Conservation (phyloP, 2,797 vertebrate genomes). For the Spatula versicolor region DNA sequence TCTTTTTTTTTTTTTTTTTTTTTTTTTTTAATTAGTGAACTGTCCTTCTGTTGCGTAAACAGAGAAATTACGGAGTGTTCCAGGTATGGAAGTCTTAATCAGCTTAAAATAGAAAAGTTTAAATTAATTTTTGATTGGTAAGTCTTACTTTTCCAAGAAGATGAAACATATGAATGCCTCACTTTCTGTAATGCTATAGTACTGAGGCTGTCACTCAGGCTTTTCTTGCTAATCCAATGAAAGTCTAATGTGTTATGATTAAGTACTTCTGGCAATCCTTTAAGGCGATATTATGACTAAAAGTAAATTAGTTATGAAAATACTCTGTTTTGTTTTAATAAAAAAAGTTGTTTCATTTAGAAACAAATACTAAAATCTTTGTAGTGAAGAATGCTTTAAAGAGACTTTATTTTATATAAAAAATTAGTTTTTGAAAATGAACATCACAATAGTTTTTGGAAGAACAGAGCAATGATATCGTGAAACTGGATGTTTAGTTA, state of each 20-base stretch:
- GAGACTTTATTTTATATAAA: constrained; percentile 4
- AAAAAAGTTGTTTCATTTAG: constrained; percentile 6
- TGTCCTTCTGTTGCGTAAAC: neutral
- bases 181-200: neutral
- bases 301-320: constrained; percentile 35
- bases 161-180: neutral
- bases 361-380: constrained; percentile 1
- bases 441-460: neutral
- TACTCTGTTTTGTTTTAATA: neutral
- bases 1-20: neutral
- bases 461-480: neutral
- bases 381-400: constrained; percentile 14
- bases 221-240: constrained; percentile 61
- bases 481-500: neutral
- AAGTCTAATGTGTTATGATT: constrained; percentile 31
- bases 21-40: neutral
- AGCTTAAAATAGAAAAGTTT: constrained; percentile 44
- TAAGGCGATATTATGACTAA: neutral
- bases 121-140: constrained; percentile 40
- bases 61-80: neutral
- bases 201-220: constrained; percentile 40
- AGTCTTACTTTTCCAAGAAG: constrained; percentile 10
- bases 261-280: constrained; percentile 32
- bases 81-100: constrained; percentile 7
- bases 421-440: neutral